These are phyloP conservation scores for Cervus canadensis DNA, from an alignment of 2,113 vertebrate genomes.

Conservation along the genomic window DNA sequence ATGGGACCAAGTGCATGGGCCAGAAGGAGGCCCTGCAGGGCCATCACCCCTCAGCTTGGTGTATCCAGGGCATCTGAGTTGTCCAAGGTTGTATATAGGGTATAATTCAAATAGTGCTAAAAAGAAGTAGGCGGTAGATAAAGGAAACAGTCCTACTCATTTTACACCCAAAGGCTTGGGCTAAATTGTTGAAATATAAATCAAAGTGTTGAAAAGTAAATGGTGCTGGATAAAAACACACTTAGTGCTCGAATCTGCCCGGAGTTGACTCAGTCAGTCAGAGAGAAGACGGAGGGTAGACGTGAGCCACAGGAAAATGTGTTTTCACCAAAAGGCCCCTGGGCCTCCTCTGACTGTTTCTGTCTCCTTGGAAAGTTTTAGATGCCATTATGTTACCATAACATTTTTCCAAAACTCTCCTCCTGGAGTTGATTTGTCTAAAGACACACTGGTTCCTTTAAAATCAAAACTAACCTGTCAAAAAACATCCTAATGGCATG, in stretches of 20 bases:
- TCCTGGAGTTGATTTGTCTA: slow-evolving; percentile 56
- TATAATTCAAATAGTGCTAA: neutral
- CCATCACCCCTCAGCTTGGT: neutral
- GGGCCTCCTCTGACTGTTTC: slow-evolving; percentile 27
- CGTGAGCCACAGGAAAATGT: slow-evolving; percentile 27
- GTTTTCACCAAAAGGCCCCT: slow-evolving; percentile 20
- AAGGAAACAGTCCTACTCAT: neutral
- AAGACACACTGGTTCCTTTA: slow-evolving; percentile 39
- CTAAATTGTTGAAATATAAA: neutral
- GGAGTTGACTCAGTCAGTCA: neutral
- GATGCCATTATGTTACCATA: slow-evolving; percentile 31
- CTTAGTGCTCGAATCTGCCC: neutral
- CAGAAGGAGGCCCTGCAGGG: neutral
- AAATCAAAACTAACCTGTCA: slow-evolving; percentile 51
- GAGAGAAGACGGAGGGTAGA: neutral
- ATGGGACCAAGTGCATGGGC: neutral
- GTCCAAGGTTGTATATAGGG: neutral
- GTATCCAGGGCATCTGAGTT: neutral
- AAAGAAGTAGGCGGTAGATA: neutral
- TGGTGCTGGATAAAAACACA: slow-evolving; percentile 14
- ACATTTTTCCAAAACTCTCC: slow-evolving; percentile 25
- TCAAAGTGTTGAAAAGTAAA: slow-evolving; percentile 14
- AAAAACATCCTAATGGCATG: neutral
- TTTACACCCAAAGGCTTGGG: neutral
- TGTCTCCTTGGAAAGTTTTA: slow-evolving; percentile 41